These are phyloP conservation scores for Apomyelois bistriatella DNA, from an alignment of 2,888 invertebrate species.

Conservation along the genomic window DNA sequence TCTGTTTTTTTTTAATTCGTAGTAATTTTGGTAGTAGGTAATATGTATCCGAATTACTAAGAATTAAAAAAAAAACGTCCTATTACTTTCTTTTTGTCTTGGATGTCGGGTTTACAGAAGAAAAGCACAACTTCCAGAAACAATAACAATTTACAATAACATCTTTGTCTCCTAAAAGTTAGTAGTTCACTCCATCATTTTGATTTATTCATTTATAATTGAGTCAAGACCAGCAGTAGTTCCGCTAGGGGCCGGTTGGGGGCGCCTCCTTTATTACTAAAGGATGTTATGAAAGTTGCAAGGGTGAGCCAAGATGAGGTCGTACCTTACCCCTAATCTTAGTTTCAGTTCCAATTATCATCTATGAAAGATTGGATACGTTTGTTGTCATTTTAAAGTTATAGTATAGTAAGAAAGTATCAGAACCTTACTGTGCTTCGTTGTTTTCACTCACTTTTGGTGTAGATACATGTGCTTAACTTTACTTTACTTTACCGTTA, in stretches of 20 bases:
- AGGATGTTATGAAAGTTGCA: slow-evolving; percentile 35
- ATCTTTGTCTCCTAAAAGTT: not conserved
- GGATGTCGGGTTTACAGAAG: not conserved
- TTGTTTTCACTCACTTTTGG: too few relatives aligned
- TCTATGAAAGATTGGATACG: not conserved
- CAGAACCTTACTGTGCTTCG: too few relatives aligned
- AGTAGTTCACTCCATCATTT: slow-evolving; percentile 40
- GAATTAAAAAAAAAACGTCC: too few relatives aligned
- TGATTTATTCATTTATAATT: slow-evolving; percentile 70
- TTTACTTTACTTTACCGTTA: too few relatives aligned
- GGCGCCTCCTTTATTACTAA: slow-evolving; percentile 36
- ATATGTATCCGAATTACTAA: too few relatives aligned
- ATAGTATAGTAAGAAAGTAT: too few relatives aligned
- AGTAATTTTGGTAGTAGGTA: too few relatives aligned
- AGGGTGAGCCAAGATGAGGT: slow-evolving; percentile 12
- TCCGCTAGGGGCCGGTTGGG: slow-evolving; percentile 46
- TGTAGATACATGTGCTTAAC: too few relatives aligned
- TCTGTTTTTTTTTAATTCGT: too few relatives aligned
- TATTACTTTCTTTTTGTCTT: too few relatives aligned
- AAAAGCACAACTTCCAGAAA: not conserved
- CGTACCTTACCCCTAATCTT: slow-evolving; percentile 6
- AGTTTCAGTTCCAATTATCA: not conserved
- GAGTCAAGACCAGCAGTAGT: slow-evolving; percentile 46
- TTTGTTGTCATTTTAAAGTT: too few relatives aligned
- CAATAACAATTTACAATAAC: not conserved